A percentile compares a stretch with the other conserved stretches of the same genome.
These are phyloP conservation scores for Synergus japonicus DNA, from an alignment of 2,888 invertebrate species.

Conservation along the genomic window DNA sequence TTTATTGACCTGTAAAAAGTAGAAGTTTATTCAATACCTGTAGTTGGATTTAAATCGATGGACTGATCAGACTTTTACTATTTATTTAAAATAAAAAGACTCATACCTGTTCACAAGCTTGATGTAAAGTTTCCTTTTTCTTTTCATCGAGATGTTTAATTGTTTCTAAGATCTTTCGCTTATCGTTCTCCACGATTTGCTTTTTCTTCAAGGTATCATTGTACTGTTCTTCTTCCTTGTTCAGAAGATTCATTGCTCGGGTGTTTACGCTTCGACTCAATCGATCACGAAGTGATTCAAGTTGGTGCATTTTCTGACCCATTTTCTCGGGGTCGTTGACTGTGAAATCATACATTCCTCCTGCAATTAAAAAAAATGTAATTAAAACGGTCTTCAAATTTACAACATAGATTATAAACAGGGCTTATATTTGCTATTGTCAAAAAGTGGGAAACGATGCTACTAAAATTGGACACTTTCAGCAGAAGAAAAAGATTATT, in stretches of 20 bases:
- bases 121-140: constrained; percentile 89
- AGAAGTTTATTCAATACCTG: constrained; percentile 1
- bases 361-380: constrained; percentile 62
- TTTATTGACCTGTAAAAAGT: constrained; percentile 83
- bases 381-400: constrained; percentile 2
- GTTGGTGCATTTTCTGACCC: constrained; percentile 79
- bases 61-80: constrained; percentile 2
- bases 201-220: constrained; percentile 84
- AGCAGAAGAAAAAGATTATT: not conserved
- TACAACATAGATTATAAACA: no score
- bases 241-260: constrained; percentile 91
- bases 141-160: constrained; percentile 94
- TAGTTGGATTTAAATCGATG: not conserved
- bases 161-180: constrained; percentile 83
- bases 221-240: constrained; percentile 90
- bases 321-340: constrained; percentile 81
- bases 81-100: constrained; percentile 12
- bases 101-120: constrained; percentile 86
- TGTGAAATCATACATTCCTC: constrained; percentile 85
- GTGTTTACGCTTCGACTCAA: constrained; percentile 87
- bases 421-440: no score
- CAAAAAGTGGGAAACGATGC: no score
- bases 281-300: constrained; percentile 82
- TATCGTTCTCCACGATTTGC: constrained; percentile 53
- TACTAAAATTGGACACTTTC: no score